A percentile compares a stretch with the other conserved stretches of the same genome.
phyloP scores from a whole-genome alignment of 2,888 invertebrate species.

The Erynnis tages region DNA sequence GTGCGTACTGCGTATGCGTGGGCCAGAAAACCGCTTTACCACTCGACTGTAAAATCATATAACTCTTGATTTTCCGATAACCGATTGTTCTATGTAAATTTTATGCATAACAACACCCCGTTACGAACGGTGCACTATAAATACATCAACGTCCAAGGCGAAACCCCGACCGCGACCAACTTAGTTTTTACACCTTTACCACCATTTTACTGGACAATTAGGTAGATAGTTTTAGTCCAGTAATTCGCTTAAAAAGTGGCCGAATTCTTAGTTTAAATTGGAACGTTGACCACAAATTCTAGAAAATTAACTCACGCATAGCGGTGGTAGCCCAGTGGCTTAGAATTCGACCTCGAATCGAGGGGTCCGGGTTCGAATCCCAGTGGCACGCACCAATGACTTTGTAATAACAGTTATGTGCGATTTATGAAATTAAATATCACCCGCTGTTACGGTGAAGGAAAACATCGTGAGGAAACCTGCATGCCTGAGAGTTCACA shows the following conservation, averaged over 20 bases:
- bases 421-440: no score
- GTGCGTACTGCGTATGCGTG: no score
- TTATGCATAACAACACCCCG: background rate
- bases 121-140: background rate
- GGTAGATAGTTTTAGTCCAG: background rate
- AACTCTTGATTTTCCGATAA: slow-evolving; percentile 1
- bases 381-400: no score
- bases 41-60: background rate
- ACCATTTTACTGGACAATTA: background rate
- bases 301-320: no score
- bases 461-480: no score
- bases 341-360: no score
- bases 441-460: no score
- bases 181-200: background rate
- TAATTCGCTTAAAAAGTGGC: background rate
- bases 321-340: no score
- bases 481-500: no score
- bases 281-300: background rate
- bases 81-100: slow-evolving; percentile 1
- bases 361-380: no score
- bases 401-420: no score
- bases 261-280: background rate
- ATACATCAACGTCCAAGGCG: background rate
- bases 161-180: background rate
- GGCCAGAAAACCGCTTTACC: no score